Base-by-base conservation (phyloP, 2,797 vertebrate genomes). In the Iguana delicatissima region DNA sequence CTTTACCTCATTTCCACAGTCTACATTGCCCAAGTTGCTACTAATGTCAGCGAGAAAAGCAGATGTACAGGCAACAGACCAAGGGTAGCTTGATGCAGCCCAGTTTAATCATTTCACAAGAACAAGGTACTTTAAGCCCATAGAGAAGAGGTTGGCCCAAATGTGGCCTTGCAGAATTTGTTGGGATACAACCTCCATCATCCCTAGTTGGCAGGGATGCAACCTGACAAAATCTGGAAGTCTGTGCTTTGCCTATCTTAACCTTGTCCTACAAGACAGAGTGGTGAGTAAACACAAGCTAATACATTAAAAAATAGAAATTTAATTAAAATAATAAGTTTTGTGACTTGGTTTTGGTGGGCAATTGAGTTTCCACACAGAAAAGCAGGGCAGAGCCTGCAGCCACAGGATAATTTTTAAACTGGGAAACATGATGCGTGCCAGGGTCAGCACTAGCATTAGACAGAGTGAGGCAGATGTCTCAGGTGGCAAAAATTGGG, bases 281-380 rank as follows among this genome's bases (percentile, higher is more conserved):
- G 32, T 67, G 32, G 42, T 32, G n/a, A 77, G 77, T 35, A 67
- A 76, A 85, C 12, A 50, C n/a, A 77, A 64, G 64, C 50, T 76
- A 83, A 84, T 26, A 76, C n/a, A 89, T 84, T 46, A 46, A 50
- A 62, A n/a, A 77, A 35, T 84, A 29, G 22, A 64, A 64, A 35
- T 84, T 14, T 64, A 64, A 89, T 89, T 84, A 64, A 89, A 22
- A 3, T 84, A 42, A 29, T 9, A 29, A 50, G 38, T 62, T 84
- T 32, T 80, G n/a, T 74, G 55, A 73, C 59, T 89, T 74, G 38
- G 6, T 35, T 64, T 35, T 4, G 26, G 12, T 76, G 52, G 6
- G 38, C 42, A 24, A 8, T 77, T 62, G 59, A 64, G 55, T 79
- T 79, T 59, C 29, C 8, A 79, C 59, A 87, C 26, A 79, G 59